Base-by-base conservation (phyloP, 2,113 vertebrate species). In the Budorcas taxicolor region DNA sequence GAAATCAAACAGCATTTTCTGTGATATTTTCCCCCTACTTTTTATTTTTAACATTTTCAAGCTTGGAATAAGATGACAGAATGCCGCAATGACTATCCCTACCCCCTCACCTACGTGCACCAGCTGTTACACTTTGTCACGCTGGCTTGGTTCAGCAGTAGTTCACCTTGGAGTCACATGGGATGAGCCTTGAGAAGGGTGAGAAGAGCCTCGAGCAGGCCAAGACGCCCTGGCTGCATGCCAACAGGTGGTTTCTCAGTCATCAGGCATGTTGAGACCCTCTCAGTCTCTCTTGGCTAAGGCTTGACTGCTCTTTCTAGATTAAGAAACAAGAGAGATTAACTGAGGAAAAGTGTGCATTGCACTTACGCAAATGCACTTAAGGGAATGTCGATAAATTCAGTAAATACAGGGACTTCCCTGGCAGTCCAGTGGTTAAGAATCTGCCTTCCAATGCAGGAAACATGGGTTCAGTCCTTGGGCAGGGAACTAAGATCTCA, bases 51-150 rank as follows among this genome's bases (percentile, higher is more conserved):
- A 80, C 43, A 43, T 8, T 40, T 17, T 53, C 71, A 94, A 52
- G 23, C 52, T 4, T 62, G 60, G 17, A 52, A 27, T 53, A 57
- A 94, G 45, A 52, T 33, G 27, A 52, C 71, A 64, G 71, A 50
- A 64, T 25, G 19, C 9, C 4, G 0, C 10, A 7, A 0, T 40
- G 43, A 62, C 36, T 31, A 3, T 14, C 11, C 16, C 43, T 45
- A 67, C 9, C 3, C 53, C 67, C 29, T 47, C 83, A 86, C 16
- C 55, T 50, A 53, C 9, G 9, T 33, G 74, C 21, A 53, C 25
- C 45, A 40, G 19, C 40, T 3, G 8, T 33, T 62, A 43, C 25
- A 12, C 57, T 47, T 57, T 25, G n/a, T 64, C 71, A 33, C 5
- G 5, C 15, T 58, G 57, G 21, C 53, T 50, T 76, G 40, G 8